Base-by-base conservation (phyloP, 2,797 vertebrate species). In the Thunnus albacares region DNA sequence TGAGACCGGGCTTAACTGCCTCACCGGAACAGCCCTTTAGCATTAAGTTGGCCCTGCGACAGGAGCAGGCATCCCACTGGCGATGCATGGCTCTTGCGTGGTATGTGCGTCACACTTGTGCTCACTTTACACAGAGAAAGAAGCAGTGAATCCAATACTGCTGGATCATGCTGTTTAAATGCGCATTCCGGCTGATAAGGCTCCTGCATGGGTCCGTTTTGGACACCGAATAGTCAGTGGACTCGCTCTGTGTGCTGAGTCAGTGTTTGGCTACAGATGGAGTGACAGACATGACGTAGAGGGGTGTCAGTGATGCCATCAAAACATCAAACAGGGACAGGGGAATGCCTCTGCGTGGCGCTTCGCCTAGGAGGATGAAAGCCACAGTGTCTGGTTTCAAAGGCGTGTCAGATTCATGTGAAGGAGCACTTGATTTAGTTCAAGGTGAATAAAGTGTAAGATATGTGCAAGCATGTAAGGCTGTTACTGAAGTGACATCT, bases 41-140 rank as follows among this genome's bases (percentile, higher is more conserved):
- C 55, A 58, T 73, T 68, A 70, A 84, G 65, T 69, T 86, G 89
- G 89, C 85, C 79, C 72, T 24, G 75, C 7, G 30, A 89, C 80
- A 79, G 71, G 73, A 80, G 60, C 86, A 85, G 81, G 67, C 71
- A 20, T 84, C 84, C 84, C 51, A 28, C 80, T 75, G 88, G 89
- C 38, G 13, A 65, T 58, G 84, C 82, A 69, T 55, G 66, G 73
- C 85, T 92, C 71, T 90, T 93, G 88, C 86, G 83, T 87, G 71
- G 89, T 80, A 84, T 13, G 82, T 92, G 90, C 91, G 91, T 94
- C 93, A 93, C 87, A 60, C 70, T 84, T 83, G 82, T 82, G 75
- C 92, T 94, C 92, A 75, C 67, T 84, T 95, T 94, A 92, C 93
- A 85, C 86, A 71, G 65, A 3, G 76, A 90, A 82, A 82, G 76